Percentiles rank a stretch among this genome's conserved stretches.
Conservation (phyloP, 2,888 invertebrate species). For the Cosmorhoe ocellata region DNA sequence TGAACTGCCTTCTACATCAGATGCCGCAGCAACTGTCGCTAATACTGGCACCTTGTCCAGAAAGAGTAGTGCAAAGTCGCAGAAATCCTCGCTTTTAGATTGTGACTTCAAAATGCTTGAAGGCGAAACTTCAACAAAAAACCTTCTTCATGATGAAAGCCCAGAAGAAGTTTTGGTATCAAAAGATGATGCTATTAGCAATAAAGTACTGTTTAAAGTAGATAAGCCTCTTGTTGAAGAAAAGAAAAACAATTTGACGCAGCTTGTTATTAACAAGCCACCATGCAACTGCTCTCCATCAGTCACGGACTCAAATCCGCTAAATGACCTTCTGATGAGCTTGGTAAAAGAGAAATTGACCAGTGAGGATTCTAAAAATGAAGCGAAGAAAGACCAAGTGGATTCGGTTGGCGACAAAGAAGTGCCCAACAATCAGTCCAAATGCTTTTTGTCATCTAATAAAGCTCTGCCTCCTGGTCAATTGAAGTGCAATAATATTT, state of each 20-base stretch:
- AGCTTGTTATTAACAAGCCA: slow-evolving; percentile 69
- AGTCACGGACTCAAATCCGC: slow-evolving; percentile 70
- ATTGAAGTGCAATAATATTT: slow-evolving; percentile 94
- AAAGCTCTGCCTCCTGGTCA: slow-evolving; percentile 93
- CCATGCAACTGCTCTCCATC: slow-evolving; percentile 72
- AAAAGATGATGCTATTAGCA: slow-evolving; percentile 76
- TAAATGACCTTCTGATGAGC: slow-evolving; percentile 77
- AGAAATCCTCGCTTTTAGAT: slow-evolving; percentile 73
- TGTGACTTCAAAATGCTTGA: slow-evolving; percentile 43
- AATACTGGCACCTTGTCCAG: slow-evolving; percentile 67
- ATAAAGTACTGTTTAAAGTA: slow-evolving; percentile 72
- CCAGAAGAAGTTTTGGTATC: slow-evolving; percentile 65
- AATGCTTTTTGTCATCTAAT: slow-evolving; percentile 84
- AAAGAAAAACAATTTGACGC: slow-evolving; percentile 71
- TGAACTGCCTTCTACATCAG: slow-evolving; percentile 61
- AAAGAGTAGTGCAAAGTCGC: slow-evolving; percentile 82
- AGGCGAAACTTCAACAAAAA: slow-evolving; percentile 68
- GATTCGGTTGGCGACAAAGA: slow-evolving; percentile 76
- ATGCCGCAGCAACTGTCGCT: slow-evolving; percentile 40
- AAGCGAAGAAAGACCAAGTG: slow-evolving; percentile 80
- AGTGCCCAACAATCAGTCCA: slow-evolving; percentile 87
- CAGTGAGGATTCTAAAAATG: slow-evolving; percentile 85
- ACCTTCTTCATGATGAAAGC: slow-evolving; percentile 65
- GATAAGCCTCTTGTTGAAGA: slow-evolving; percentile 65
- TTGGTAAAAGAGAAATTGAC: slow-evolving; percentile 80